These are phyloP conservation scores for Anas platyrhynchos DNA, from an alignment of 2,113 vertebrate species.

Conservation along the genomic window DNA sequence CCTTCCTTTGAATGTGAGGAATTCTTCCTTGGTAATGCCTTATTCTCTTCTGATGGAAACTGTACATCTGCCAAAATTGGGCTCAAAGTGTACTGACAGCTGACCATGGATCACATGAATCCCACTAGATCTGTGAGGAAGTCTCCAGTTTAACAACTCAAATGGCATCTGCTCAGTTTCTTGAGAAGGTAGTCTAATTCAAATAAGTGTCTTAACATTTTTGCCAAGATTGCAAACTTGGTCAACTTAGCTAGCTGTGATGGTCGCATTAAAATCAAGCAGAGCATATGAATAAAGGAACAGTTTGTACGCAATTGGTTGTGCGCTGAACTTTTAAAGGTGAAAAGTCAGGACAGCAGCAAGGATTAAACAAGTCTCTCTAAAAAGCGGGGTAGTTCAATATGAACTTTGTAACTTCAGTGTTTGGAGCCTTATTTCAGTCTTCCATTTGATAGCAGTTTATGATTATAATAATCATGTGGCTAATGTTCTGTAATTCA, in stretches of 20 bases:
- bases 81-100: background rate
- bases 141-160: background rate
- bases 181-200: background rate
- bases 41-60: background rate
- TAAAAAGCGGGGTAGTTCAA: background rate
- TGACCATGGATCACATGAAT: background rate
- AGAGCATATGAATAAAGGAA: background rate
- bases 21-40: background rate
- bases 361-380: background rate
- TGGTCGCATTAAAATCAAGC: background rate
- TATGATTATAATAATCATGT: constrained; percentile 66
- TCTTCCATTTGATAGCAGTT: constrained; percentile 54
- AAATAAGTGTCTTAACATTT: background rate
- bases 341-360: background rate
- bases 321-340: background rate
- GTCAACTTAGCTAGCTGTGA: background rate
- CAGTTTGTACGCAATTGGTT: background rate
- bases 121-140: background rate
- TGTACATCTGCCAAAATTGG: background rate
- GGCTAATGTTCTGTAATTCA: constrained; percentile 78
- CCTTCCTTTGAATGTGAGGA: background rate
- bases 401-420: constrained; percentile 14
- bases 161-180: background rate
- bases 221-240: background rate
- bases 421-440: constrained; percentile 55